A percentile compares a stretch with the other conserved stretches of the same genome.
Conservation (phyloP, 2,797 vertebrate species). For the Melanogrammus aeglefinus region DNA sequence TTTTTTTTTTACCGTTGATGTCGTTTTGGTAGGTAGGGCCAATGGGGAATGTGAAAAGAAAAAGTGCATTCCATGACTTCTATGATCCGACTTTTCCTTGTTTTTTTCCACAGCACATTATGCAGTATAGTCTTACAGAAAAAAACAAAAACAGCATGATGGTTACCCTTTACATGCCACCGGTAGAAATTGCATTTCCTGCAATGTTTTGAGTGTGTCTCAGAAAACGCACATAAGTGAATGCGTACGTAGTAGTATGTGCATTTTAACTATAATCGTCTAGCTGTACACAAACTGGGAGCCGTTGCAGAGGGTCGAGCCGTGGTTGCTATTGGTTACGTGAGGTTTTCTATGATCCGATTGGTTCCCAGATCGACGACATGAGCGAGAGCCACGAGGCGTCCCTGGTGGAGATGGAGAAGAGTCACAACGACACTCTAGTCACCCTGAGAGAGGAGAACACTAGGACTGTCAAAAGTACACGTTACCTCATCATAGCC, state of each 20-base stretch:
- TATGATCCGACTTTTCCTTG: not conserved
- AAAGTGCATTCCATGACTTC: not conserved
- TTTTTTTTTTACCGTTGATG: no score
- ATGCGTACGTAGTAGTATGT: not conserved
- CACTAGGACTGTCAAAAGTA: slow-evolving; percentile 86
- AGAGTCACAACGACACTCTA: slow-evolving; percentile 75
- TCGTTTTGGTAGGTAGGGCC: no score
- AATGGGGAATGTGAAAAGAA: no score
- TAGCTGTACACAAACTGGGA: not conserved
- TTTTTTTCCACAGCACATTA: not conserved
- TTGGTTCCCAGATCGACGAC: slow-evolving; percentile 80
- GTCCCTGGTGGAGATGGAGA: slow-evolving; percentile 81
- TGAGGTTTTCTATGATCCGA: not conserved
- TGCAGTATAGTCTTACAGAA: not conserved
- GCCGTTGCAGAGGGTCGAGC: not conserved
- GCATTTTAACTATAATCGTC: not conserved
- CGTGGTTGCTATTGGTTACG: not conserved
- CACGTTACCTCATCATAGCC: slow-evolving; percentile 5
- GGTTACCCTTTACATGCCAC: no score
- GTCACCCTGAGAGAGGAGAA: slow-evolving; percentile 85
- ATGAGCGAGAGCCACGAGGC: slow-evolving; percentile 82
- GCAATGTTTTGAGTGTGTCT: not conserved
- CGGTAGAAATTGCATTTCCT: no score
- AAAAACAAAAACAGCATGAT: not conserved
- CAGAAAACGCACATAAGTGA: no score